These are phyloP conservation scores for Scaptomyza flava DNA, from an alignment of 2,888 invertebrate species.

Conservation along the genomic window DNA sequence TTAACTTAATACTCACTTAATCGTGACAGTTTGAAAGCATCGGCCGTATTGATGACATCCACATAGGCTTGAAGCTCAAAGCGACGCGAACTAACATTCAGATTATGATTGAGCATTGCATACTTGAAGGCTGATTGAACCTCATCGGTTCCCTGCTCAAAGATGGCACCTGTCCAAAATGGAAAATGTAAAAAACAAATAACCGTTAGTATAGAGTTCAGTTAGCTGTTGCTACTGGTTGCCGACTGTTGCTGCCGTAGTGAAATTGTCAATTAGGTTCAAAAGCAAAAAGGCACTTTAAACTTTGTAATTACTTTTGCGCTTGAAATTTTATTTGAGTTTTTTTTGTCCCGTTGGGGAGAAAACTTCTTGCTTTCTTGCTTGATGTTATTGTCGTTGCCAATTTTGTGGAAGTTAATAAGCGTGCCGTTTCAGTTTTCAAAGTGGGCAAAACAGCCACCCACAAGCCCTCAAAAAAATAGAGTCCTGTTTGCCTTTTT, in stretches of 20 bases:
- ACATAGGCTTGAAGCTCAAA: conserved; percentile 95
- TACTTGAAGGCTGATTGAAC: conserved; percentile 97
- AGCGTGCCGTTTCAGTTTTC: conserved; percentile 67
- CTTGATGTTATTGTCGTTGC: conserved; percentile 35
- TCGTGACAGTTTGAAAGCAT: conserved; percentile 95
- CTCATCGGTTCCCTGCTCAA: conserved; percentile 96
- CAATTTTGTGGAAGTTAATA: conserved; percentile 69
- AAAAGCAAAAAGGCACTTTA: conserved; percentile 72
- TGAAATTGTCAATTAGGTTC: conserved; percentile 73
- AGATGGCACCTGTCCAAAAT: conserved; percentile 90
- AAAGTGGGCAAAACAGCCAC: conserved; percentile 29
- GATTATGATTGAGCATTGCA: conserved; percentile 93
- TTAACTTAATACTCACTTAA: conserved; percentile 89
- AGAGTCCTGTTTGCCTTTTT: background rate
- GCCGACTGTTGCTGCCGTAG: conserved; percentile 24
- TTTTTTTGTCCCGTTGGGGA: conserved; percentile 20
- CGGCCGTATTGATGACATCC: conserved; percentile 96
- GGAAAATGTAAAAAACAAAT: background rate
- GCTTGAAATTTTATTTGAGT: conserved; percentile 63
- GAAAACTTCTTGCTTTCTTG: conserved; percentile 10
- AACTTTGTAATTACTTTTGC: conserved; percentile 78
- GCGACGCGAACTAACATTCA: conserved; percentile 91
- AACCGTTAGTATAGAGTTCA: conserved; percentile 14
- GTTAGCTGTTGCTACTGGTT: conserved; percentile 1
- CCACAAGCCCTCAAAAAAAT: background rate